phyloP scores from a whole-genome alignment of 1,140 invertebrate species.

The Aphaenogaster rudis region DNA sequence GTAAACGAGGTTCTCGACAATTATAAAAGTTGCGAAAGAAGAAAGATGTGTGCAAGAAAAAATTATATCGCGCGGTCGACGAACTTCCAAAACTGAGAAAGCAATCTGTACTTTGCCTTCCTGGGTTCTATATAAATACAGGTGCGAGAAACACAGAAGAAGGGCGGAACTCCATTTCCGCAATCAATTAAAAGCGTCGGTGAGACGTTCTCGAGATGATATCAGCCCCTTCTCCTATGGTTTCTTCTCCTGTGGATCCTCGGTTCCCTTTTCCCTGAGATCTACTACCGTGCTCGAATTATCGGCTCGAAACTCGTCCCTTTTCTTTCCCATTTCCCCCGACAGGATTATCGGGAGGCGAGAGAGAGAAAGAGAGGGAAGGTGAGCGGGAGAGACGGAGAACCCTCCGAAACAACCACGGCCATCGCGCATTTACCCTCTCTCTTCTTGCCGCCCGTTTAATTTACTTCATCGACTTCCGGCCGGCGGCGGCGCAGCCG shows the following conservation, averaged over 20 bases:
- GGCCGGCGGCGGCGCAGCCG: not conserved
- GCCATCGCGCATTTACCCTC: not conserved
- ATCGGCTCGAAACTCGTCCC: slow-evolving; percentile 22
- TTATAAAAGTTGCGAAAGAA: slow-evolving; percentile 47
- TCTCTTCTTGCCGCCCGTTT: slow-evolving; percentile 49
- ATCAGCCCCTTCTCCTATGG: slow-evolving; percentile 10
- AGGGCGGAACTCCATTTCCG: slow-evolving; percentile 29
- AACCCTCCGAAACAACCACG: slow-evolving; percentile 25
- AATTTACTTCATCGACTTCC: slow-evolving; percentile 62
- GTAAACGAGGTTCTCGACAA: slow-evolving; percentile 43
- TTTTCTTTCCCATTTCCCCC: slow-evolving; percentile 40
- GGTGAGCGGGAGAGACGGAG: not conserved
- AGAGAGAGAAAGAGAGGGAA: not conserved
- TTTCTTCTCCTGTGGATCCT: slow-evolving; percentile 14
- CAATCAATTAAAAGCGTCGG: slow-evolving; percentile 50
- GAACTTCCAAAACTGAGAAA: slow-evolving; percentile 18
- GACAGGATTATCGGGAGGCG: slow-evolving; percentile 58
- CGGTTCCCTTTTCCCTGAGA: not conserved
- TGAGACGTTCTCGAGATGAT: slow-evolving; percentile 51
- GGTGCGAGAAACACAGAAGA: not conserved
- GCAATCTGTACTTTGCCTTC: not conserved
- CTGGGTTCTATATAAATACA: not conserved
- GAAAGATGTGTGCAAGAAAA: not conserved
- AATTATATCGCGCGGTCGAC: not conserved
- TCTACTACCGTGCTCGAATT: slow-evolving; percentile 36